These are phyloP conservation scores for Yponomeuta malinellus DNA, from an alignment of 2,888 invertebrate species.

Conservation along the genomic window DNA sequence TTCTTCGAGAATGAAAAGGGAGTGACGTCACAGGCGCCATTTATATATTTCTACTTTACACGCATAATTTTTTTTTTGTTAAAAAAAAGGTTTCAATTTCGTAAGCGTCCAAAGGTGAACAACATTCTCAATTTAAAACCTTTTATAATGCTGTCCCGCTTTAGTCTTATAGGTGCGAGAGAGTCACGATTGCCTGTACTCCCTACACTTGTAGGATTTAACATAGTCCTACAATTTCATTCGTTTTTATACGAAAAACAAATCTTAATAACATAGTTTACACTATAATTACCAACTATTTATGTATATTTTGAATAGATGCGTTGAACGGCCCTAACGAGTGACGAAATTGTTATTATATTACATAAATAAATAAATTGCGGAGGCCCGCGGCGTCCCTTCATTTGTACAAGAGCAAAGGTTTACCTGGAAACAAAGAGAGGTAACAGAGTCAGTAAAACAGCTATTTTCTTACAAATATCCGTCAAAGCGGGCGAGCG, in stretches of 20 bases:
- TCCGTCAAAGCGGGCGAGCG: too few species aligned
- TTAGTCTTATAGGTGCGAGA: not conserved
- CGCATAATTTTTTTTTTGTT: too few species aligned
- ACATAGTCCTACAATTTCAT: not conserved
- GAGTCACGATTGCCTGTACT: not conserved
- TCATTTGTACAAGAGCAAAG: constrained; percentile 66
- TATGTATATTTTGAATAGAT: constrained; percentile 63
- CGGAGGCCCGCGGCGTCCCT: constrained; percentile 48
- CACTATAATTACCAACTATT: constrained; percentile 46
- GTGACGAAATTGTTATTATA: constrained; percentile 46
- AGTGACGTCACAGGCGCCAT: too few species aligned
- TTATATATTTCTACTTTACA: too few species aligned
- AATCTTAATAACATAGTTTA: constrained; percentile 48
- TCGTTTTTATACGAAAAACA: constrained; percentile 40
- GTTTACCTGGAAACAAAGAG: constrained; percentile 41
- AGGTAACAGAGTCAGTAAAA: not conserved
- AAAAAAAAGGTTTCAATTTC: too few species aligned
- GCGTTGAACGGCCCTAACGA: constrained; percentile 62
- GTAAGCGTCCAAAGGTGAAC: not conserved
- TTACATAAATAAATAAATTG: constrained; percentile 56
- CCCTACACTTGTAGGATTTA: not conserved
- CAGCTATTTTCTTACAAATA: not conserved
- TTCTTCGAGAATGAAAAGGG: too few species aligned
- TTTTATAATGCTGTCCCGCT: not conserved
- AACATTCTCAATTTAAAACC: not conserved